Conservation (phyloP, 2,113 vertebrate species). For the Heloderma charlesbogerti region DNA sequence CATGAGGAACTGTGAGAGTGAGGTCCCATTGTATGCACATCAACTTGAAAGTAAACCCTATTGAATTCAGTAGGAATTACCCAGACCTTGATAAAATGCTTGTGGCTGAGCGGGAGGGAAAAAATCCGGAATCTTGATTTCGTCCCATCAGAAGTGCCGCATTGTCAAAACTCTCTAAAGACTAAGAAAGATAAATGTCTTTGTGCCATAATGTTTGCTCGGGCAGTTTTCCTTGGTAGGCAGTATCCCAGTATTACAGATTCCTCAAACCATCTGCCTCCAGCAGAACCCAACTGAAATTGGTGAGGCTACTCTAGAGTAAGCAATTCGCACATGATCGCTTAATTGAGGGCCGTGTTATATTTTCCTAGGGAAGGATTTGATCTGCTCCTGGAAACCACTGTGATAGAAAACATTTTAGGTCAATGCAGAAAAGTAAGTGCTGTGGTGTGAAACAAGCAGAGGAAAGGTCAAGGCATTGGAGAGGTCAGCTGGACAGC, state of each 20-base stretch:
- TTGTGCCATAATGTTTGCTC: too few relatives aligned
- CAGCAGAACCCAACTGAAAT: background rate
- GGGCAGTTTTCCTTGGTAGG: background rate
- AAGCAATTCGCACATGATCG: background rate
- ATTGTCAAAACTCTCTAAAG: background rate
- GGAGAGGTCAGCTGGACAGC: background rate
- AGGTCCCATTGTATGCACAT: background rate
- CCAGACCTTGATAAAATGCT: background rate
- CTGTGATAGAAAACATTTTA: background rate
- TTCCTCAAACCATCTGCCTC: background rate
- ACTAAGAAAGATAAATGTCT: background rate
- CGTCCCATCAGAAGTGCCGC: background rate
- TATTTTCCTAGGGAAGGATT: background rate
- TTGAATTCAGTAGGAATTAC: background rate
- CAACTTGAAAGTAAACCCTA: background rate
- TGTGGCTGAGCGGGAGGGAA: too few relatives aligned
- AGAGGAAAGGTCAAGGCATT: background rate
- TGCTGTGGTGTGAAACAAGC: background rate
- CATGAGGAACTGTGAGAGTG: background rate
- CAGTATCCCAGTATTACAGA: background rate
- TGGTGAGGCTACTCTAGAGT: background rate
- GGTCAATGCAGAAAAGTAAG: background rate
- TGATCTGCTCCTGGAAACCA: background rate
- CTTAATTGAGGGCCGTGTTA: background rate
- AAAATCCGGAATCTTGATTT: background rate